Evolutionary conservation across 2,888 invertebrate genomes (phyloP).

Genomic region (Leptopilina myrica): DNA sequence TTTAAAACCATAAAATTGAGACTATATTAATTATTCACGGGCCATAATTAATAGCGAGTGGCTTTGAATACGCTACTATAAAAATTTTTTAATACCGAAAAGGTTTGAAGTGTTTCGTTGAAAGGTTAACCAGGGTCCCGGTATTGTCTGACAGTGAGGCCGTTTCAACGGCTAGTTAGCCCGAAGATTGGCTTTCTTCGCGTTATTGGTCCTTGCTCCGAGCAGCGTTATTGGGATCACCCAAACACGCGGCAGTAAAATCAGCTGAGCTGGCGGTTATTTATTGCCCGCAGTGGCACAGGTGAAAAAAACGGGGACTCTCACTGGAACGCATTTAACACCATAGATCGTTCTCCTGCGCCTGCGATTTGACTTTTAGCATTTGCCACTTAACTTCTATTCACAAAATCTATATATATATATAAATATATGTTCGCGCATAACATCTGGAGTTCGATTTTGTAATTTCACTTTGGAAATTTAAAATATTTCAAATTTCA

Average conservation of each 20-base stretch:
- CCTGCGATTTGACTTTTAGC: slow-evolving; percentile 46
- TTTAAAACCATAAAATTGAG: not conserved
- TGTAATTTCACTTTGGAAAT: too few relatives aligned
- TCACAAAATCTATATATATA: too few relatives aligned
- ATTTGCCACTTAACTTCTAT: too few relatives aligned
- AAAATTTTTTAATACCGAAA: slow-evolving; percentile 52
- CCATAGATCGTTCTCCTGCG: slow-evolving; percentile 30
- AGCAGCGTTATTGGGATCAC: slow-evolving; percentile 72
- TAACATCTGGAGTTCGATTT: too few relatives aligned
- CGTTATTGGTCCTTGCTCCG: slow-evolving; percentile 65
- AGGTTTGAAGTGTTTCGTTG: slow-evolving; percentile 58
- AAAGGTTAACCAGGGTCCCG: slow-evolving; percentile 75
- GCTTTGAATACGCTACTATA: slow-evolving; percentile 48
- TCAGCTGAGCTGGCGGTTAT: slow-evolving; percentile 76
- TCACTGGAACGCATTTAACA: slow-evolving; percentile 54
- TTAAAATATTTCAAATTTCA: too few relatives aligned
- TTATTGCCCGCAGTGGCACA: slow-evolving; percentile 72
- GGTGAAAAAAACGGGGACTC: slow-evolving; percentile 67
- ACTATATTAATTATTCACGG: slow-evolving; percentile 27
- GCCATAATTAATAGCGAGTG: slow-evolving; percentile 32
- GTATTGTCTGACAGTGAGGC: slow-evolving; percentile 64
- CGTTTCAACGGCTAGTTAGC: slow-evolving; percentile 75
- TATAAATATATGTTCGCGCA: too few relatives aligned
- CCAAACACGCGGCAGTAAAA: slow-evolving; percentile 72
- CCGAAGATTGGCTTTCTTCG: slow-evolving; percentile 74